Evolutionary conservation across 2,113 vertebrate species (phyloP), one percentile per base, ranked within the genome.

Genomic region (Saguinus midas): DNA sequence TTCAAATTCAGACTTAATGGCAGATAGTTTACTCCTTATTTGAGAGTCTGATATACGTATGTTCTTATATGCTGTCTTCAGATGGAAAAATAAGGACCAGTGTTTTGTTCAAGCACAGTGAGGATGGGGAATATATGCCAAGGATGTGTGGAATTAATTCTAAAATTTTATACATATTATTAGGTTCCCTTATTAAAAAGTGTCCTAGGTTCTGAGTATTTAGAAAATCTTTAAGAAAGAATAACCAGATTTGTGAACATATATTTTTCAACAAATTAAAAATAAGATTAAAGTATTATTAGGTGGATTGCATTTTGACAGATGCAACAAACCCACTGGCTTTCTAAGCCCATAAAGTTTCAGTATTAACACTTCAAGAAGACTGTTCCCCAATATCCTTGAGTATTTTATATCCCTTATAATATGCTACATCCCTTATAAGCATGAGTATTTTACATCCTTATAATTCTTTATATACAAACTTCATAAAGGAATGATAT

Each of bases 221-320:
- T 90, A 72, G 35, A 58, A 92, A 76, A 32, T 58, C 9, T 96
- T 14, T 35, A 86, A 80, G 55, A 73, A 55, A 80, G 1, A 3
- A 52, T 70, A 58, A 29, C n/a, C 8, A 83, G 8, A 52, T 40
- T 91, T 93, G 43, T 86, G 21, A 85, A 66, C 82, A 21, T 32
- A 10, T 61, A 29, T 43, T 73, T 97, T 70, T 45, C 68, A n/a
- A 40, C 25, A 94, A 90, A 29, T 35, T 80, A 45, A 92, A 94
- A 96, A 35, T 92, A 79, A 87, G 4, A 90, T 79, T 87, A 95
- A 88, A 81, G 86, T 64, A 48, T 50, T 12, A 43, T 72, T 40
- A 75, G 17, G 29, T 87, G 61, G 6, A 55, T 52, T 90, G 6
- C 9, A 13, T 68, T 16, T 43, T 73, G 29, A 45, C 32, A 96